Evolutionary conservation across 2,797 vertebrate genomes (phyloP), one percentile per base, ranked within the genome.

Genomic region (Discoglossus pictus): DNA sequence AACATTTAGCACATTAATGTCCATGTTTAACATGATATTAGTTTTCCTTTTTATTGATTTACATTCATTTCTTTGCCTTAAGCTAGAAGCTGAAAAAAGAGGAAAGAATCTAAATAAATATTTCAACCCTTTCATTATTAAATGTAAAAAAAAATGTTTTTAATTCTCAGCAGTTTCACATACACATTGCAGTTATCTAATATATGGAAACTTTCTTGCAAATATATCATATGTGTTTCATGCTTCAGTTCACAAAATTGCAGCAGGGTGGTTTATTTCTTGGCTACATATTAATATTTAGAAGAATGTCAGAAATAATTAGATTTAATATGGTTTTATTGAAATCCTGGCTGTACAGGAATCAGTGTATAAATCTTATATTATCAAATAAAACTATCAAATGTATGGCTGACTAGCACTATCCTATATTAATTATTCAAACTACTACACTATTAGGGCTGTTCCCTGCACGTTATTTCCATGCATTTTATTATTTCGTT

Each of bases 31-130:
- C 44, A 50, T 17, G 13, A 34, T 50, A 42, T 8, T 46, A 42
- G 1, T 67, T 67, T 31, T 34, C 39, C 44, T 67, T 59, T 59
- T 31, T 60, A 67, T 67, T 60, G 65, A 59, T 67, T 51, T 52
- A 42, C 18, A 35, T 23, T 48, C 35, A 48, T 58, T 58, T 43
- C 50, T 67, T 67, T 50, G 23, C 54, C 54, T 31, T 39, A 31
- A 67, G 35, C 12, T 35, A 4, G 24, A 67, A 60, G 35, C 36
- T 31, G 34, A 7, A 56, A 66, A 66, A 40, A 66, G 50, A 16
- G 50, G 17, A 46, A 36, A 38, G 16, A 58, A 66, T 58, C 15
- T 21, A 58, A n/a, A 66, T 50, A 36, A 20, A 66, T 66, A 66
- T 50, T 50, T 56, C 27, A 46, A 47, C 48, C 12, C 17, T 13